Evolutionary conservation across 2,797 vertebrate genomes (phyloP).

Genomic region (Microhierax caerulescens): DNA sequence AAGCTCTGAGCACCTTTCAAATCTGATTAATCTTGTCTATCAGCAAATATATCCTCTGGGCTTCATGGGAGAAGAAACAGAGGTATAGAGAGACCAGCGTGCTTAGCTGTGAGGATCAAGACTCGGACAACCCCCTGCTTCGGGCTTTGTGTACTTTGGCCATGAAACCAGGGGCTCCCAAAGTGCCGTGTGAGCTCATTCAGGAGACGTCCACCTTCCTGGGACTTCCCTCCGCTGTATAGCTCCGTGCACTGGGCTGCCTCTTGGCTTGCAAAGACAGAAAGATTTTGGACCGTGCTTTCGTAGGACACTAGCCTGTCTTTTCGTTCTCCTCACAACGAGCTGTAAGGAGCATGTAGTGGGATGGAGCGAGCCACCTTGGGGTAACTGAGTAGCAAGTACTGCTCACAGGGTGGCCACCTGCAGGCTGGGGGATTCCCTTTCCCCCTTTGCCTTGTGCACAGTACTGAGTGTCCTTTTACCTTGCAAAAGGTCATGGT

Average conservation of each 20-base stretch:
- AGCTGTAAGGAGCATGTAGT: neutral
- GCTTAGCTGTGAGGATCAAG: neutral
- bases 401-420: neutral
- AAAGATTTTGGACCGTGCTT: neutral
- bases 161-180: neutral
- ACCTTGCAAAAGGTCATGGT: neutral
- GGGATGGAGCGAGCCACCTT: neutral
- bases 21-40: neutral
- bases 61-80: neutral
- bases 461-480: neutral
- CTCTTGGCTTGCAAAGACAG: neutral
- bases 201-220: neutral
- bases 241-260: neutral
- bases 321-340: neutral
- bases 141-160: neutral
- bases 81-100: neutral
- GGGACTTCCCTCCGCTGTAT: neutral
- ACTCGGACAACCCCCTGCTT: neutral
- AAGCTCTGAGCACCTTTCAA: neutral
- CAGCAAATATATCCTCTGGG: neutral
- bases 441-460: neutral
- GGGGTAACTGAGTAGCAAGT: neutral
- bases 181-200: too few species aligned
- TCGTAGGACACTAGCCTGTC: neutral
- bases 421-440: neutral